These are phyloP conservation scores for Spinibarbus caldwelli DNA, from an alignment of 2,797 vertebrate genomes.

Conservation along the genomic window DNA sequence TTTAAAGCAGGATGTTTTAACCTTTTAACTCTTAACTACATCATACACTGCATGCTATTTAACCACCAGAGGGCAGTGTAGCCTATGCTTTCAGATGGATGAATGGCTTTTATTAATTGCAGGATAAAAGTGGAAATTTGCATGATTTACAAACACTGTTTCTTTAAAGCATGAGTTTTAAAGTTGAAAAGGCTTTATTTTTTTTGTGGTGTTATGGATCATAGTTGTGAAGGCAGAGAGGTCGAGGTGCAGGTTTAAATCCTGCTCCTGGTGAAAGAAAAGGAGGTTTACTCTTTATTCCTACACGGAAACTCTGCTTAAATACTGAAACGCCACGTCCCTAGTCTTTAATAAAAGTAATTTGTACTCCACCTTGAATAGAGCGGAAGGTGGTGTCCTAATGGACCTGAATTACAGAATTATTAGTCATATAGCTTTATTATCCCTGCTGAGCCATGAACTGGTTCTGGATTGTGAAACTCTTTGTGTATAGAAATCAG, in stretches of 20 bases:
- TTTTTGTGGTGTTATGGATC: neutral
- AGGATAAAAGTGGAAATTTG: neutral
- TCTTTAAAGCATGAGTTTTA: neutral
- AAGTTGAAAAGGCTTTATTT: neutral
- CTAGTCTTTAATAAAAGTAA: neutral
- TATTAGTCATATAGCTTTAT: neutral
- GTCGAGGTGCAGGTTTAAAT: neutral
- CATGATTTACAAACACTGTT: neutral
- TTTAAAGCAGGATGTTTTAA: neutral
- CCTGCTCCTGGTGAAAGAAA: neutral
- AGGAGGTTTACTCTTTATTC: neutral
- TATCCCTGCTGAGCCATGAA: neutral
- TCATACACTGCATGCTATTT: neutral
- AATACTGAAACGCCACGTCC: neutral
- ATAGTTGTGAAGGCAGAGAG: neutral
- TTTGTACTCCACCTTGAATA: neutral
- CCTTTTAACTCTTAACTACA: neutral
- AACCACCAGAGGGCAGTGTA: neutral
- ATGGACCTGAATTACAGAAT: neutral
- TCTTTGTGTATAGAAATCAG: neutral
- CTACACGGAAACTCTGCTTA: neutral
- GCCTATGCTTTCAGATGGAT: too few species aligned
- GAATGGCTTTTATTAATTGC: too few species aligned
- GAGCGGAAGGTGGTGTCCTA: neutral
- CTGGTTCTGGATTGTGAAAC: neutral